Conservation (phyloP, 2,113 vertebrate species). For the Mastomys coucha region DNA sequence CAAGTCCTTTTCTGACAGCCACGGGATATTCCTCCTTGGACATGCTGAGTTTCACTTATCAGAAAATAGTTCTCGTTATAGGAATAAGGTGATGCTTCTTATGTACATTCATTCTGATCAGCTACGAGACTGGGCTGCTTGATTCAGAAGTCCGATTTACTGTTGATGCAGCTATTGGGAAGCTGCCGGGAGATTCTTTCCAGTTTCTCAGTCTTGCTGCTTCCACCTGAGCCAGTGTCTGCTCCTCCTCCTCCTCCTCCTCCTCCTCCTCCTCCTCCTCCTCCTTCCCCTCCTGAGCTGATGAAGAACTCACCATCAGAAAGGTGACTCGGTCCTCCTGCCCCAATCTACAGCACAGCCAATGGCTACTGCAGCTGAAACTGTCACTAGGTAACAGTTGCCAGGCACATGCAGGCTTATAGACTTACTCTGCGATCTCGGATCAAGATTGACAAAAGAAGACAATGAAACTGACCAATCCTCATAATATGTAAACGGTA, state of each 20-base stretch:
- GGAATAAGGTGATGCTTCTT: conserved; percentile 79
- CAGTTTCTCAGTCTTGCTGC: conserved; percentile 80
- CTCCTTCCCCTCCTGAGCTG: conserved; percentile 77
- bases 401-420: conserved; percentile 89
- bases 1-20: conserved; percentile 82
- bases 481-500: conserved; percentile 58
- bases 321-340: conserved; percentile 89
- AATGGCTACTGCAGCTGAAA: conserved; percentile 89
- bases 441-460: conserved; percentile 89
- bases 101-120: conserved; percentile 81
- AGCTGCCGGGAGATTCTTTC: conserved; percentile 84
- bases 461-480: conserved; percentile 81
- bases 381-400: conserved; percentile 93
- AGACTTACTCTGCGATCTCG: conserved; percentile 86
- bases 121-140: conserved; percentile 74
- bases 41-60: conserved; percentile 69
- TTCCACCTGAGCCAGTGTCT: conserved; percentile 92
- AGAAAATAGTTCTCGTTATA: conserved; percentile 72
- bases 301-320: conserved; percentile 87
- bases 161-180: conserved; percentile 80
- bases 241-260: conserved; percentile 80
- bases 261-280: conserved; percentile 76
- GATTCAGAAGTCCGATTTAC: conserved; percentile 71
- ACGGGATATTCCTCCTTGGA: conserved; percentile 76
- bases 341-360: conserved; percentile 87